These are phyloP conservation scores for Drosophila truncata DNA, from an alignment of 1,140 invertebrate genomes.

Conservation along the genomic window DNA sequence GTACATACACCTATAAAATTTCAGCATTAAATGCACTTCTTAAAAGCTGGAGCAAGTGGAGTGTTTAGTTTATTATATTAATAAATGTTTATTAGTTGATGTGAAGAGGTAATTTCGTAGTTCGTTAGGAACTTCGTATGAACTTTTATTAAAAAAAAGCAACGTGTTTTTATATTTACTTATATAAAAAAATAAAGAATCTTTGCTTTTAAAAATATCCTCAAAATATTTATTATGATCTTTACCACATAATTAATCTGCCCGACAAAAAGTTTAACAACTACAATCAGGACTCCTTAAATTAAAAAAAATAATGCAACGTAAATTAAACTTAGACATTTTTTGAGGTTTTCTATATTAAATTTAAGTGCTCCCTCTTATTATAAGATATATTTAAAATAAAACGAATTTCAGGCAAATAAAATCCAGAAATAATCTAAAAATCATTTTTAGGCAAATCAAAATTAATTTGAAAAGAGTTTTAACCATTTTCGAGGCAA, in stretches of 20 bases:
- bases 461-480: too few species aligned
- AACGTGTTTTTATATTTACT: background rate
- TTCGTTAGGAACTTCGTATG: background rate
- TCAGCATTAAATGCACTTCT: background rate
- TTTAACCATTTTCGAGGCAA: background rate
- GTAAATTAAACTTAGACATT: background rate
- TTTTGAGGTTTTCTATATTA: background rate
- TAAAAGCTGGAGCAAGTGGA: background rate
- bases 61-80: constrained; percentile 1
- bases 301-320: background rate
- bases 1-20: constrained; percentile 9
- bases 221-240: background rate
- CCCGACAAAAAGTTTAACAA: background rate
- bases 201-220: background rate
- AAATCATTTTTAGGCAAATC: too few species aligned
- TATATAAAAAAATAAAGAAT: background rate
- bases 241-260: background rate
- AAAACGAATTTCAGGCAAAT: background rate
- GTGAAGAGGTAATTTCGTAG: background rate
- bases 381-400: background rate
- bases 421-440: background rate
- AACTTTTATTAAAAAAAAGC: background rate
- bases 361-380: too few species aligned
- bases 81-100: background rate
- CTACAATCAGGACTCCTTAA: background rate